These are phyloP conservation scores for Dendrolimus punctatus DNA, from an alignment of 1,140 invertebrate species.

Conservation along the genomic window DNA sequence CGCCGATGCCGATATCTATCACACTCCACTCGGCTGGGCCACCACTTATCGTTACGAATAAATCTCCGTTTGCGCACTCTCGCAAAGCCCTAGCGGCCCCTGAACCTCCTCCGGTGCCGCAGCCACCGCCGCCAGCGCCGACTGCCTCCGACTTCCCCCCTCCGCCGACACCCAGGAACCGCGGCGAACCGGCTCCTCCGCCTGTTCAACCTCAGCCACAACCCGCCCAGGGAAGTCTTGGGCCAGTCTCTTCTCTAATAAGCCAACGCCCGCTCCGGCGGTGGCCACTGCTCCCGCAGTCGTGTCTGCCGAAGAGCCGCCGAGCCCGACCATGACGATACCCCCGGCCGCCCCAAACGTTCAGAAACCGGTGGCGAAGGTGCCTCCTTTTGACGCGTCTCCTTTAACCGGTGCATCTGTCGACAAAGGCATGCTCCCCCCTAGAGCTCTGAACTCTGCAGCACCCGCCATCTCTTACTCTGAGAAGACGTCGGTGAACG, in stretches of 20 bases:
- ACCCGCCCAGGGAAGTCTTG: slow-evolving; percentile 60
- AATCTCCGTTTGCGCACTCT: slow-evolving; percentile 61
- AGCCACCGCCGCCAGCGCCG: slow-evolving; percentile 55
- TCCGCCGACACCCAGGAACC: slow-evolving; percentile 59
- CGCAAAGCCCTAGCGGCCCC: slow-evolving; percentile 42
- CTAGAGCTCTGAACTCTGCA: slow-evolving; percentile 18
- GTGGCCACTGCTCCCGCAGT: slow-evolving; percentile 19
- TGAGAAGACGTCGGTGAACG: slow-evolving; percentile 63
- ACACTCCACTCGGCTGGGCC: slow-evolving; percentile 49
- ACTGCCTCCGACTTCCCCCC: slow-evolving; percentile 68
- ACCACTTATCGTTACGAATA: slow-evolving; percentile 59
- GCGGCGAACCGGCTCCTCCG: slow-evolving; percentile 40
- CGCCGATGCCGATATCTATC: slow-evolving; percentile 58
- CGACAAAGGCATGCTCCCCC: slow-evolving; percentile 36
- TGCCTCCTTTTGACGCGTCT: slow-evolving; percentile 72
- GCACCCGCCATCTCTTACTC: slow-evolving; percentile 52
- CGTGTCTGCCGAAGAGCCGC: slow-evolving; percentile 32
- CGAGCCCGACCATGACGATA: slow-evolving; percentile 39
- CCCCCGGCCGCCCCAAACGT: slow-evolving; percentile 39
- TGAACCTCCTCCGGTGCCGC: slow-evolving; percentile 43
- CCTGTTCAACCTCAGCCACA: slow-evolving; percentile 43
- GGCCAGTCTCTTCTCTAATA: slow-evolving; percentile 65
- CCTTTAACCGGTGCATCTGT: slow-evolving; percentile 38
- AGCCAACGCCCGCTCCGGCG: slow-evolving; percentile 24
- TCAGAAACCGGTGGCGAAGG: slow-evolving; percentile 74